phyloP scores from a whole-genome alignment of 1,140 invertebrate genomes.

The Brachionus manjavacas region DNA sequence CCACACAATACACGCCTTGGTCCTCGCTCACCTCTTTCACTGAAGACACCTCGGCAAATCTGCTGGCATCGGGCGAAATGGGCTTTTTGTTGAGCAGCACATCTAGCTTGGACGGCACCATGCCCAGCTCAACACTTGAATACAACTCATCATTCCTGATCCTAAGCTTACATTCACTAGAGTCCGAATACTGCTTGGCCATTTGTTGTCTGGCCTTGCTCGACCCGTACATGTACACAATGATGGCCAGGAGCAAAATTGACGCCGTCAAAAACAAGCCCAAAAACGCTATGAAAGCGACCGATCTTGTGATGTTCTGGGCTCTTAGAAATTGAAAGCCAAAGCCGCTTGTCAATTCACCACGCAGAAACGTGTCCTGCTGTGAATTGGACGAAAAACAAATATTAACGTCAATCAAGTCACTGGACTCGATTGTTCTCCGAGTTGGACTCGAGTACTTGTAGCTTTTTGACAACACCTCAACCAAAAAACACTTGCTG shows the following conservation, averaged over 20 bases:
- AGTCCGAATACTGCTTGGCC: background rate
- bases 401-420: background rate
- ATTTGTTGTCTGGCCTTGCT: background rate
- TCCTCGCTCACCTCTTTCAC: slow-evolving; percentile 19
- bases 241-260: background rate
- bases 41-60: background rate
- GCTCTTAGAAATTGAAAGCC: slow-evolving; percentile 2
- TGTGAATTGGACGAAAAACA: background rate
- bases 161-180: background rate
- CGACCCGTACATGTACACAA: background rate
- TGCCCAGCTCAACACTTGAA: background rate
- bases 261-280: background rate
- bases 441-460: background rate
- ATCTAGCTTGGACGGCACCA: background rate
- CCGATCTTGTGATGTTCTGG: background rate
- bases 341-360: background rate
- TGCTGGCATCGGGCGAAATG: background rate
- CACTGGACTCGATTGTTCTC: background rate
- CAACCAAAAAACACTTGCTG: background rate
- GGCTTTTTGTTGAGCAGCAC: background rate
- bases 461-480: background rate
- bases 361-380: background rate
- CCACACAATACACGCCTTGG: slow-evolving; percentile 33
- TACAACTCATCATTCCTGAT: slow-evolving; percentile 4
- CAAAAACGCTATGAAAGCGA: background rate